Base-by-base conservation (phyloP, 1,140 invertebrate species). In the Bicyclus anynana region DNA sequence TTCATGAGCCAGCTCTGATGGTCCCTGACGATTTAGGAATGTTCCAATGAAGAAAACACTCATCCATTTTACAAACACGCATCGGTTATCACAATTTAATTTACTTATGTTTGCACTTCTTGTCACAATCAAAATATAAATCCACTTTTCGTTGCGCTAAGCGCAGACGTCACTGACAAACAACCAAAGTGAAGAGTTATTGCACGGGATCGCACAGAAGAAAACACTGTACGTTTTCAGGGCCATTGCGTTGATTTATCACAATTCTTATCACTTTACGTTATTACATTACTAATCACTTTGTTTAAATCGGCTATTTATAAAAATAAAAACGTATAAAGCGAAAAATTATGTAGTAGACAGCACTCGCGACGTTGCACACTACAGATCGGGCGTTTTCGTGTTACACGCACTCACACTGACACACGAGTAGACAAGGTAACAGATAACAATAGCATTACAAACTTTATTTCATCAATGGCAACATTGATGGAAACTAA, bases 161-260 rank as follows among this genome's bases (percentile, higher is more conserved):
- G 84, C 83, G 83, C 75, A 87, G 77, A 87, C 84, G 84, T 87
- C 84, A 87, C 81, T 86, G 83, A 84, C 84, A 87, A 87, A 87
- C 84, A 87, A 87, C 80, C 74, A 62, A 81, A 86, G 76, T 81
- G 80, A 80, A 75, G 82, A 85, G 76, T 62, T 84, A 83, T 84
- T 80, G 80, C 81, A 84, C 80, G 72, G 78, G 66, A 78, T 82
- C 80, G 83, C 82, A 84, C 75, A 80, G 72, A 77, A 64, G 71
- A 81, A 83, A 85, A 87, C 82, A 85, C 75, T 79, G 71, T 67
- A 73, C 74, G 78, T 77, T 72, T 84, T 84, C 67, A 66, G 67
- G 62, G 77, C 72, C 81, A 81, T 85, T 70, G 67, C 72, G 61
- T 73, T 69, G 72, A 72, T 74, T 76, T 83, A 82, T 84, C 82